Evolutionary conservation across 2,113 vertebrate species (phyloP).

Genomic region (Cygnus buccinator): DNA sequence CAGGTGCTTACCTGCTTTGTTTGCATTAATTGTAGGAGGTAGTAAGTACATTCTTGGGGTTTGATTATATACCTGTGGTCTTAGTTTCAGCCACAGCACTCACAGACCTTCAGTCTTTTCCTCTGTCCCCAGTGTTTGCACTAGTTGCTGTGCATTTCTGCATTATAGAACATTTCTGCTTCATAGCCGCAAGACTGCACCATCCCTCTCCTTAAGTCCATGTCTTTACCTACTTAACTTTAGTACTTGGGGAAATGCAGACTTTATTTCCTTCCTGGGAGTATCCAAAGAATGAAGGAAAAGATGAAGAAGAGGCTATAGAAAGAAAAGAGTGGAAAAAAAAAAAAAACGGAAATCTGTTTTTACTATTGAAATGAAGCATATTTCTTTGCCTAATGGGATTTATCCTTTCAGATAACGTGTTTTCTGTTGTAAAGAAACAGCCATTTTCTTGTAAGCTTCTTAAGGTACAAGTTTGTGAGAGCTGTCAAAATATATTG

Average conservation of each 20-base stretch:
- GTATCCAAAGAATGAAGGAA: not conserved
- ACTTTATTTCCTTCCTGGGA: not conserved
- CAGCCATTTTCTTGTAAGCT: not conserved
- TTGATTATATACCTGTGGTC: fast-evolving
- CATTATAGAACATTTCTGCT: fast-evolving
- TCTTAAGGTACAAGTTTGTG: not conserved
- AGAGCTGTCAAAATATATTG: not conserved
- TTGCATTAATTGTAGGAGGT: fast-evolving
- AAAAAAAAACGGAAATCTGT: not conserved
- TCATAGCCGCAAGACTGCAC: not conserved
- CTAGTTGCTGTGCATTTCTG: not conserved
- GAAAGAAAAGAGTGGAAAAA: not conserved
- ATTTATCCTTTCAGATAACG: not conserved
- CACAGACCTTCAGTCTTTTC: fast-evolving
- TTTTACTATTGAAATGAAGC: not conserved
- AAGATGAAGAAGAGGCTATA: not conserved
- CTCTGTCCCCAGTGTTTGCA: fast-evolving
- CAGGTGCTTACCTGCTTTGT: fast-evolving
- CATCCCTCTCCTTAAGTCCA: fast-evolving
- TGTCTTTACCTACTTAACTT: not conserved
- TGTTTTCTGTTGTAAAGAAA: not conserved
- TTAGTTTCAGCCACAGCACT: fast-evolving
- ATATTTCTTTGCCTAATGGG: not conserved
- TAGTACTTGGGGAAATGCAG: not conserved
- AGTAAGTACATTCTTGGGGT: no score